Conservation (phyloP, 1,140 invertebrate species). For the Drosophila seguyi region DNA sequence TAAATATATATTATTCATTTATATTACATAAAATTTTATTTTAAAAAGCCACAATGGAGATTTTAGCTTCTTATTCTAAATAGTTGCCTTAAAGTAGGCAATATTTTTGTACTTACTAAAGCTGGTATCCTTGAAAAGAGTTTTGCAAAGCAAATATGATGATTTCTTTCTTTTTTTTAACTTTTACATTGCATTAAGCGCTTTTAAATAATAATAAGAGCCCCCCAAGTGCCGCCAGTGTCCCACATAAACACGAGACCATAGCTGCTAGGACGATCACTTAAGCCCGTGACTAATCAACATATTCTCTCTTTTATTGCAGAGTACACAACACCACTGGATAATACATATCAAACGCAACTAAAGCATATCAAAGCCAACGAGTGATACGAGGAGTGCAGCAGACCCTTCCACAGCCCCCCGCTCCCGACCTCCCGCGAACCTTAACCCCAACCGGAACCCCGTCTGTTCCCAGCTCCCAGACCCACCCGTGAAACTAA, state of each 20-base stretch:
- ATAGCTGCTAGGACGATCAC: slow-evolving; percentile 10
- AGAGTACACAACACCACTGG: slow-evolving; percentile 55
- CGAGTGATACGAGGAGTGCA: slow-evolving; percentile 36
- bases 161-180: background rate
- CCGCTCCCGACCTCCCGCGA: background rate
- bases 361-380: slow-evolving; percentile 57
- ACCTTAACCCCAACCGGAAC: slow-evolving; percentile 10
- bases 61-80: no score
- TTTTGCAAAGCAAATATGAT: background rate
- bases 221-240: background rate
- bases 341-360: slow-evolving; percentile 51
- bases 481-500: slow-evolving; percentile 23
- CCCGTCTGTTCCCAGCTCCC: slow-evolving; percentile 14
- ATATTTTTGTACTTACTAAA: background rate
- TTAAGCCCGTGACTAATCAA: slow-evolving; percentile 36
- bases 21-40: background rate
- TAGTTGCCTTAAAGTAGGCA: background rate
- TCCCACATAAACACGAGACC: slow-evolving; percentile 19
- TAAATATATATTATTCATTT: no score
- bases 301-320: slow-evolving; percentile 41
- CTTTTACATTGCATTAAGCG: background rate
- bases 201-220: no score
- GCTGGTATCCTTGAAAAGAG: background rate
- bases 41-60: background rate
- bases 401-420: slow-evolving; percentile 1